phyloP scores from a whole-genome alignment of 2,113 vertebrate genomes.

The Ardeotis arabs region DNA sequence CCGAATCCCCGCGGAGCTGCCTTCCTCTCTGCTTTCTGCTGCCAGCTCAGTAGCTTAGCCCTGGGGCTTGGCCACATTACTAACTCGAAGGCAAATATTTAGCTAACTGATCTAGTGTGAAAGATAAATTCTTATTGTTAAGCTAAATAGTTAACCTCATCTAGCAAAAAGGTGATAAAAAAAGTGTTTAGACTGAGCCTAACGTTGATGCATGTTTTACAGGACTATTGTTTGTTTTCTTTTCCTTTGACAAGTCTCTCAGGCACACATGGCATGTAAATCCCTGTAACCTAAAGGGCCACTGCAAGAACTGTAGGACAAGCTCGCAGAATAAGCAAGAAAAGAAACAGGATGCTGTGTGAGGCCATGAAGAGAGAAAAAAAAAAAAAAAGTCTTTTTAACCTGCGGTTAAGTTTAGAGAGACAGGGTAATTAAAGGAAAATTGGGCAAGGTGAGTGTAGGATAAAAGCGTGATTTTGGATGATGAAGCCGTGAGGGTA shows the following conservation, averaged over 20 bases:
- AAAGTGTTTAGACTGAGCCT: neutral
- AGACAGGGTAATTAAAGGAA: neutral
- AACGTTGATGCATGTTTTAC: neutral
- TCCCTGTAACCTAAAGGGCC: neutral
- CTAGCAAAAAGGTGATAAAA: neutral
- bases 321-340: neutral
- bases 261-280: fast-evolving
- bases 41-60: neutral
- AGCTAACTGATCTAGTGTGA: fast-evolving
- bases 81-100: neutral
- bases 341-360: neutral
- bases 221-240: neutral
- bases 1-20: fast-evolving
- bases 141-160: neutral
- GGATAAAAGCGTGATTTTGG: neutral
- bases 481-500: fast-evolving
- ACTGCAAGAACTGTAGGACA: fast-evolving
- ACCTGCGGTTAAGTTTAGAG: neutral
- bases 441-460: neutral
- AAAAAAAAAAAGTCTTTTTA: neutral
- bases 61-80: fast-evolving
- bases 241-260: neutral
- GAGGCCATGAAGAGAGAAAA: fast-evolving
- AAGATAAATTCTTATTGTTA: neutral
- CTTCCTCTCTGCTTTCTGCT: neutral